These are phyloP conservation scores for Drosophila cracens DNA, from an alignment of 2,888 invertebrate genomes.

Conservation along the genomic window DNA sequence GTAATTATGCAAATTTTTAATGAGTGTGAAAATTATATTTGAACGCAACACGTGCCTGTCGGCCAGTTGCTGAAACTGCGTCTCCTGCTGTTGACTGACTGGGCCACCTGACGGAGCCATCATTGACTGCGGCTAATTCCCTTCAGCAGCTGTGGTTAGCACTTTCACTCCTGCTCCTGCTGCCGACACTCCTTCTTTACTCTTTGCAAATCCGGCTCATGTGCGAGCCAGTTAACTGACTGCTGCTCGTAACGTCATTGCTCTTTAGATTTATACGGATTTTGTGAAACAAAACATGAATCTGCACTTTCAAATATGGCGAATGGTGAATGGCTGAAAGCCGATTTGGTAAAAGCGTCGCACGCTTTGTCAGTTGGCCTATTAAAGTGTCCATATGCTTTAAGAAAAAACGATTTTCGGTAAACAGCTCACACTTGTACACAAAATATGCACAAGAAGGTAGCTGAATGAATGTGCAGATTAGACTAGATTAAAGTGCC, in stretches of 20 bases:
- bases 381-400: conserved; percentile 36
- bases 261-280: conserved; percentile 81
- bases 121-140: conserved; percentile 66
- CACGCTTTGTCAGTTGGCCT: conserved; percentile 20
- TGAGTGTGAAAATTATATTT: conserved; percentile 72
- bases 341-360: conserved; percentile 69
- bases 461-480: background rate
- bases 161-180: conserved; percentile 11
- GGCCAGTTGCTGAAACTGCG: background rate
- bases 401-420: conserved; percentile 43
- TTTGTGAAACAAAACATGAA: conserved; percentile 82
- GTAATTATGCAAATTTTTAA: conserved; percentile 80
- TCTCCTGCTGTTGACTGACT: background rate
- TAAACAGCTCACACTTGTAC: conserved; percentile 6
- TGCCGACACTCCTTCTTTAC: background rate
- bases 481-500: background rate
- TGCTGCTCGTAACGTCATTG: conserved; percentile 62
- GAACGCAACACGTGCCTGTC: conserved; percentile 58
- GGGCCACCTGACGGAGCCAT: conserved; percentile 37
- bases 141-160: conserved; percentile 45
- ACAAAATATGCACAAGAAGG: background rate
- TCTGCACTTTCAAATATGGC: conserved; percentile 82
- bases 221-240: conserved; percentile 50
- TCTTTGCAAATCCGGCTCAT: conserved; percentile 47
- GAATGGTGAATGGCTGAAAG: conserved; percentile 56